phyloP scores from a whole-genome alignment of 2,888 invertebrate genomes.

The Resseliella maxima region DNA sequence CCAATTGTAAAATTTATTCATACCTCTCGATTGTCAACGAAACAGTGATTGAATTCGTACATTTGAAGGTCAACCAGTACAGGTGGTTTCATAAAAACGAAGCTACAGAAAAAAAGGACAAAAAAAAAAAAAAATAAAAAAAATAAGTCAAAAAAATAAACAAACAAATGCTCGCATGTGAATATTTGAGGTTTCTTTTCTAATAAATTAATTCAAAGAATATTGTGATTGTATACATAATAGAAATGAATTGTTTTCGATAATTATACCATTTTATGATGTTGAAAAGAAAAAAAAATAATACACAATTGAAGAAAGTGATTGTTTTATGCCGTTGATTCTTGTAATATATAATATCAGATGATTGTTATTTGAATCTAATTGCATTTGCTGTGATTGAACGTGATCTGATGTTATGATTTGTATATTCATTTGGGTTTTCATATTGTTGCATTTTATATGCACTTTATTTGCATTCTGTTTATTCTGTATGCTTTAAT shows the following conservation, averaged over 20 bases:
- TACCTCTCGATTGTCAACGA: neutral
- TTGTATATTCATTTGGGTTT: neutral
- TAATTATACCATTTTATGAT: constrained; percentile 36
- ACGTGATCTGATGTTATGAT: neutral
- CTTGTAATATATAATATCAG: neutral
- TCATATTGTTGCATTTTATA: no score
- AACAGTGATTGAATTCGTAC: neutral
- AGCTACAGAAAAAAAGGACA: neutral
- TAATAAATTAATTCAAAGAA: neutral
- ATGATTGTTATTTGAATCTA: neutral
- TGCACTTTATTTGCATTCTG: no score
- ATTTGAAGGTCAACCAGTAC: neutral
- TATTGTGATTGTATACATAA: constrained; percentile 29
- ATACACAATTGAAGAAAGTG: neutral
- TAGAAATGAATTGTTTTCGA: neutral
- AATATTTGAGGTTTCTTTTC: constrained; percentile 7
- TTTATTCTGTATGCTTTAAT: no score
- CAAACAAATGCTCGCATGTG: neutral
- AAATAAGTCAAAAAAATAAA: neutral
- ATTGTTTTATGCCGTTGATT: constrained; percentile 23
- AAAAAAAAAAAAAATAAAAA: neutral
- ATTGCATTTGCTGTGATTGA: neutral
- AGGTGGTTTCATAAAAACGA: neutral
- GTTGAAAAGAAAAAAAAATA: neutral
- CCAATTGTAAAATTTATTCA: neutral